Conservation (phyloP, 2,888 invertebrate species). For the Balanococcus diminutus region DNA sequence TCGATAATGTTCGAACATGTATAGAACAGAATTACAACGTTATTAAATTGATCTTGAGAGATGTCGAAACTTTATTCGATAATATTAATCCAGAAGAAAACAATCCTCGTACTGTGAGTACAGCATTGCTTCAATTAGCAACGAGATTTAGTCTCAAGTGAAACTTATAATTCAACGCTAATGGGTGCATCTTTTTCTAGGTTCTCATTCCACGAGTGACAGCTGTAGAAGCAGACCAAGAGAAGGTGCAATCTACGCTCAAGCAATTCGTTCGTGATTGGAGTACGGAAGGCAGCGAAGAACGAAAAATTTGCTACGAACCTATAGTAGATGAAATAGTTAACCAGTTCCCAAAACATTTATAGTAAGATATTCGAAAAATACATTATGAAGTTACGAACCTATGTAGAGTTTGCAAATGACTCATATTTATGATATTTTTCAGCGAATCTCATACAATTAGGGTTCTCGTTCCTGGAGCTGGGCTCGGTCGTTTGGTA, state of each 20-base stretch:
- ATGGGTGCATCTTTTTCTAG: not conserved
- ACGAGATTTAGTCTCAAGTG: not conserved
- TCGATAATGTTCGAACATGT: slow-evolving; percentile 76
- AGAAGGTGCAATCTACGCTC: slow-evolving; percentile 85
- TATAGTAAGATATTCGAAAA: slow-evolving; percentile 58
- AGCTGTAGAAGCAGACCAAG: slow-evolving; percentile 58
- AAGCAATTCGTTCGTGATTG: slow-evolving; percentile 98
- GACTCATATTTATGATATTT: not conserved
- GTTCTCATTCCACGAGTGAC: slow-evolving; percentile 45
- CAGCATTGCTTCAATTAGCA: not conserved
- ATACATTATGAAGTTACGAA: not conserved
- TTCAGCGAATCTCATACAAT: slow-evolving; percentile 64
- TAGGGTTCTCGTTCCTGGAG: slow-evolving; percentile 89
- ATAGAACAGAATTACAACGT: slow-evolving; percentile 73
- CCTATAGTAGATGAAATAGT: slow-evolving; percentile 87
- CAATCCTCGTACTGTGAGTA: slow-evolving; percentile 47
- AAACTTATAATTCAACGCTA: not conserved
- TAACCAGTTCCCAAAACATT: slow-evolving; percentile 71
- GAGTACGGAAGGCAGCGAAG: slow-evolving; percentile 82
- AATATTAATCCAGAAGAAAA: slow-evolving; percentile 64
- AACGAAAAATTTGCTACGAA: slow-evolving; percentile 84
- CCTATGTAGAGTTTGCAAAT: not conserved
- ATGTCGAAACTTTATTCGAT: slow-evolving; percentile 84
- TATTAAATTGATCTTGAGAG: slow-evolving; percentile 74
- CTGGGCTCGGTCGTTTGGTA: slow-evolving; percentile 92